These are phyloP conservation scores for Cepphus grylle DNA, from an alignment of 2,113 vertebrate genomes.

Conservation along the genomic window DNA sequence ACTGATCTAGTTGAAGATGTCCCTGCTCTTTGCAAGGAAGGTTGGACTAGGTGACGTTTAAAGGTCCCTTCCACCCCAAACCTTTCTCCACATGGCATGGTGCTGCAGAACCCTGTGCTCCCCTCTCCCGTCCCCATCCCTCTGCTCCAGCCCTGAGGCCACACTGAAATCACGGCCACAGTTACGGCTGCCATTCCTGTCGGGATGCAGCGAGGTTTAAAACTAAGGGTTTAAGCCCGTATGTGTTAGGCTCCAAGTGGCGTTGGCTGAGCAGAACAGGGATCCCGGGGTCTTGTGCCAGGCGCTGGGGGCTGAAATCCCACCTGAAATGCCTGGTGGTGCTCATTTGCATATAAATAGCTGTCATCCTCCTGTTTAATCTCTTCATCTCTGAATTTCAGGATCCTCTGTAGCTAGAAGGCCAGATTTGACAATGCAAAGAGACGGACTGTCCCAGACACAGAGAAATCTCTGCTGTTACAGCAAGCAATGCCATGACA, in stretches of 20 bases:
- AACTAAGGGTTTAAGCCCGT: rapidly evolving
- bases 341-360: not conserved
- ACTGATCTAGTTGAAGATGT: not conserved
- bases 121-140: too few species aligned
- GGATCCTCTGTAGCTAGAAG: not conserved
- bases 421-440: not conserved
- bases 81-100: not conserved
- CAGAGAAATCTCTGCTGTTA: not conserved
- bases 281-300: rapidly evolving
- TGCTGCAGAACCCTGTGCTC: not conserved
- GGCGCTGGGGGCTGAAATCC: not conserved
- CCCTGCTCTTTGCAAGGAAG: not conserved
- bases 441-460: not conserved
- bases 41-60: not conserved
- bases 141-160: not conserved
- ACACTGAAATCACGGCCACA: rapidly evolving
- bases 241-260: not conserved
- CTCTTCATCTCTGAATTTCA: not conserved
- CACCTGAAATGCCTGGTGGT: not conserved
- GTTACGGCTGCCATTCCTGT: not conserved
- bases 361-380: not conserved
- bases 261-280: not conserved
- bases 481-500: not conserved
- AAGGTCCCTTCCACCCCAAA: not conserved
- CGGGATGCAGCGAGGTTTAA: not conserved